Evolutionary conservation across 1,140 invertebrate species (phyloP).

Genomic region (Trichonephila clavata): DNA sequence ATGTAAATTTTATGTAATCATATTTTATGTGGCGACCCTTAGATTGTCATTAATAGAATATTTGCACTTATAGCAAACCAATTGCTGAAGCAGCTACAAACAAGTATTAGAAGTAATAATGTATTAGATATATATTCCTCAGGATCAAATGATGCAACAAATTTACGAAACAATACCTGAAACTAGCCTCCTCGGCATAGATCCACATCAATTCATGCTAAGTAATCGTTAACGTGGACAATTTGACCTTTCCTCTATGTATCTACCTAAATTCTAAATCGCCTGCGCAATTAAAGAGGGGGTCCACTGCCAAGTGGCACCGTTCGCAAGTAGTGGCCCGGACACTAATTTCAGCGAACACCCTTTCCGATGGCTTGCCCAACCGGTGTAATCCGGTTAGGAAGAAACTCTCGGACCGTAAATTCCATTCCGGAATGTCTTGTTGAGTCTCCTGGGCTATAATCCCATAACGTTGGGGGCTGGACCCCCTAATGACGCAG

Average conservation of each 20-base stretch:
- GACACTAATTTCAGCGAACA: slow-evolving; percentile 28
- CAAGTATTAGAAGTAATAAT: no score
- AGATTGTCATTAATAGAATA: no score
- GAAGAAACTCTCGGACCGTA: slow-evolving; percentile 43
- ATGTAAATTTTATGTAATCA: no score
- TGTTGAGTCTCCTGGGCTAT: slow-evolving; percentile 24
- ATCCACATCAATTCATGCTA: neutral
- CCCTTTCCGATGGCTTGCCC: slow-evolving; percentile 27
- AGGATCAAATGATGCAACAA: neutral
- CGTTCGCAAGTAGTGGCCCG: slow-evolving; percentile 15
- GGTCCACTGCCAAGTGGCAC: slow-evolving; percentile 6
- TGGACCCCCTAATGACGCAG: slow-evolving; percentile 62
- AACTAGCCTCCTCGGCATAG: neutral
- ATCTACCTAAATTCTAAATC: slow-evolving; percentile 20
- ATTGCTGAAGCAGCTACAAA: no score
- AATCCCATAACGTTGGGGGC: slow-evolving; percentile 49
- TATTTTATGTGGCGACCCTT: no score
- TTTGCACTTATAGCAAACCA: no score
- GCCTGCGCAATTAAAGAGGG: slow-evolving; percentile 21
- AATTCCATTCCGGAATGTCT: slow-evolving; percentile 52
- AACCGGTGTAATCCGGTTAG: neutral
- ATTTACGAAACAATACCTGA: neutral
- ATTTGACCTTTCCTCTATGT: slow-evolving; percentile 21
- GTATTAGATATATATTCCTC: no score
- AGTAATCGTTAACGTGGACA: slow-evolving; percentile 5